These are phyloP conservation scores for Steinernema hermaphroditum DNA, from an alignment of 2,888 invertebrate species.

Conservation along the genomic window DNA sequence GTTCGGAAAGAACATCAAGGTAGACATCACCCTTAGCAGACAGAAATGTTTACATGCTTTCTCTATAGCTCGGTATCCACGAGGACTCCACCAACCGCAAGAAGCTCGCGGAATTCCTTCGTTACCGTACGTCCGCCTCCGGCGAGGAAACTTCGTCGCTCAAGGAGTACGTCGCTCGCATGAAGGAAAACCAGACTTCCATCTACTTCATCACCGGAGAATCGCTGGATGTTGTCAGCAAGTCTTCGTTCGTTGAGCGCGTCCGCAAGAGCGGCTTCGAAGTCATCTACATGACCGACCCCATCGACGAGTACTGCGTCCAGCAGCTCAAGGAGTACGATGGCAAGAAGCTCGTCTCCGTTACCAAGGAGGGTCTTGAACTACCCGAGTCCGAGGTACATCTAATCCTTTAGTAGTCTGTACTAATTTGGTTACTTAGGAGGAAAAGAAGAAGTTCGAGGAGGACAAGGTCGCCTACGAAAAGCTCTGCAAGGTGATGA, in stretches of 20 bases:
- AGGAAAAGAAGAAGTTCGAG: constrained; percentile 93
- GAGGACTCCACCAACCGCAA: constrained; percentile 92
- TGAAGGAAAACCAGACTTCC: constrained; percentile 93
- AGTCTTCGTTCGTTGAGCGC: constrained; percentile 95
- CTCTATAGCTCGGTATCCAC: constrained; percentile 93
- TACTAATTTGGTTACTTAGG: too few relatives aligned
- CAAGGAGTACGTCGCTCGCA: constrained; percentile 92
- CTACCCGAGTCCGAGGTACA: constrained; percentile 96
- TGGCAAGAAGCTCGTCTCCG: constrained; percentile 90
- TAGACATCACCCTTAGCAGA: too few relatives aligned
- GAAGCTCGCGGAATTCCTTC: constrained; percentile 83
- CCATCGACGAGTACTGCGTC: constrained; percentile 97
- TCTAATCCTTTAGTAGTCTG: too few relatives aligned
- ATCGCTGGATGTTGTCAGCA: constrained; percentile 72
- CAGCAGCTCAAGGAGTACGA: constrained; percentile 98
- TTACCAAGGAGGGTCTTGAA: constrained; percentile 96
- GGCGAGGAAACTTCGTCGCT: constrained; percentile 91
- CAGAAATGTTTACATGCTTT: too few relatives aligned
- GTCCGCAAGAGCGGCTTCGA: constrained; percentile 97
- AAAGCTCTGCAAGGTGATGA: constrained; percentile 79
- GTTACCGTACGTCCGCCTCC: constrained; percentile 89
- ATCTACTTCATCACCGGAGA: constrained; percentile 97
- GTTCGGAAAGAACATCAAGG: constrained; percentile 78
- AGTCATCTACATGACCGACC: constrained; percentile 93
- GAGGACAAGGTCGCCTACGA: constrained; percentile 81